Percentiles rank a stretch among this genome's conserved stretches.
These are phyloP conservation scores for Lagorchestes hirsutus DNA, from an alignment of 2,797 vertebrate genomes.

Conservation along the genomic window DNA sequence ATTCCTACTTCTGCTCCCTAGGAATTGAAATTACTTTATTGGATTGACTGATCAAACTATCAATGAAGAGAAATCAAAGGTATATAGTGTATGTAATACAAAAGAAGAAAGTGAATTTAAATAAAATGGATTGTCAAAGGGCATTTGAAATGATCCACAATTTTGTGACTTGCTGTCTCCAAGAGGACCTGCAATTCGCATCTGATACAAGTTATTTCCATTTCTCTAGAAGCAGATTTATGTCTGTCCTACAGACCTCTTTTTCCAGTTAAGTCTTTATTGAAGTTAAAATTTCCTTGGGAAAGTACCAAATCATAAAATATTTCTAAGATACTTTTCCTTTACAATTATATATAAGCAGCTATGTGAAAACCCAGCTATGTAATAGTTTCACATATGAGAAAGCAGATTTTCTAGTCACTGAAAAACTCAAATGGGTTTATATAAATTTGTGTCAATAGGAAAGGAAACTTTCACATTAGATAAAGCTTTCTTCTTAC, in stretches of 20 bases:
- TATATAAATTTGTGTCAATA: conserved; percentile 6
- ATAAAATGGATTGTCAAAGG: conserved; percentile 9
- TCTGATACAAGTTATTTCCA: not conserved
- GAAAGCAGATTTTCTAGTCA: not conserved
- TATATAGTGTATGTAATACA: not conserved
- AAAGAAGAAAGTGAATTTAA: not conserved
- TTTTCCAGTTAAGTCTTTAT: conserved; percentile 12
- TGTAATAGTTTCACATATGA: conserved; percentile 16
- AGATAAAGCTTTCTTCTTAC: not conserved
- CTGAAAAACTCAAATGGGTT: not conserved
- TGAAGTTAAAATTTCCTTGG: conserved; percentile 10
- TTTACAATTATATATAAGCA: conserved; percentile 27
- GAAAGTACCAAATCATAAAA: conserved; percentile 30
- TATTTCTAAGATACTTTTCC: conserved; percentile 36
- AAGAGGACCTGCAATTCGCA: not conserved
- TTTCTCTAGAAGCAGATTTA: conserved; percentile 17
- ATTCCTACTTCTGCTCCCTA: conserved; percentile 35
- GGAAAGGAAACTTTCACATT: not conserved
- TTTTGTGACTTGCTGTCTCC: not conserved
- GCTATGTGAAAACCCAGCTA: not conserved
- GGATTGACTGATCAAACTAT: not conserved
- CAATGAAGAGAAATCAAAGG: not conserved
- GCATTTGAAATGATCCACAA: not conserved
- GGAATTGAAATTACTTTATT: conserved; percentile 28
- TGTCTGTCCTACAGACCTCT: not conserved